phyloP scores from a whole-genome alignment of 1,140 invertebrate genomes.

The Caerostris extrusa region DNA sequence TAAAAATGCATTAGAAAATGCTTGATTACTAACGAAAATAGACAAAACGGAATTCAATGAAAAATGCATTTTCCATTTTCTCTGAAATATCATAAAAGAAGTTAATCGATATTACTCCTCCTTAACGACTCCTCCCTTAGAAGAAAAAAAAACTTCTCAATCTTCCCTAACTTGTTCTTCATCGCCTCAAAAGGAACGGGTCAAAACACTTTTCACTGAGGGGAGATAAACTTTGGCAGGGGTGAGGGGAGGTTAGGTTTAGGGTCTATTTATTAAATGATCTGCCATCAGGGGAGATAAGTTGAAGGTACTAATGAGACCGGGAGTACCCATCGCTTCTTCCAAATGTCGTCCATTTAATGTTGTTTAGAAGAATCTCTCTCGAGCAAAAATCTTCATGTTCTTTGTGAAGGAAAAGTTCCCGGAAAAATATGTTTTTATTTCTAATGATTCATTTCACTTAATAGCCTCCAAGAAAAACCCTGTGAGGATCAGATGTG shows the following conservation, averaged over 20 bases:
- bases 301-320: slow-evolving; percentile 51
- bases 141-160: slow-evolving; percentile 26
- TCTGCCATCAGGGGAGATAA: slow-evolving; percentile 61
- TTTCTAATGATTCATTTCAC: background rate
- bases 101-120: slow-evolving; percentile 54
- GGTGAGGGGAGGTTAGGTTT: background rate
- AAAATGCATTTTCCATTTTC: slow-evolving; percentile 43
- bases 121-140: slow-evolving; percentile 39
- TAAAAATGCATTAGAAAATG: slow-evolving; percentile 45
- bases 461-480: no score
- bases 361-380: slow-evolving; percentile 43
- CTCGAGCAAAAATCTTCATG: background rate
- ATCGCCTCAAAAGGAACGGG: background rate
- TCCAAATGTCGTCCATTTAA: slow-evolving; percentile 34
- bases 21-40: slow-evolving; percentile 30
- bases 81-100: slow-evolving; percentile 56
- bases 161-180: slow-evolving; percentile 48
- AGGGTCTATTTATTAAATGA: slow-evolving; percentile 56
- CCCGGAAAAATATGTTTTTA: background rate
- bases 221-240: background rate
- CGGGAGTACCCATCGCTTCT: slow-evolving; percentile 11
- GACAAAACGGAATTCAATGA: slow-evolving; percentile 41
- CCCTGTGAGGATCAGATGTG: no score
- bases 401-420: background rate
- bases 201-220: slow-evolving; percentile 49